phyloP scores from a whole-genome alignment of 2,797 vertebrate genomes.

The Bucorvus abyssinicus region DNA sequence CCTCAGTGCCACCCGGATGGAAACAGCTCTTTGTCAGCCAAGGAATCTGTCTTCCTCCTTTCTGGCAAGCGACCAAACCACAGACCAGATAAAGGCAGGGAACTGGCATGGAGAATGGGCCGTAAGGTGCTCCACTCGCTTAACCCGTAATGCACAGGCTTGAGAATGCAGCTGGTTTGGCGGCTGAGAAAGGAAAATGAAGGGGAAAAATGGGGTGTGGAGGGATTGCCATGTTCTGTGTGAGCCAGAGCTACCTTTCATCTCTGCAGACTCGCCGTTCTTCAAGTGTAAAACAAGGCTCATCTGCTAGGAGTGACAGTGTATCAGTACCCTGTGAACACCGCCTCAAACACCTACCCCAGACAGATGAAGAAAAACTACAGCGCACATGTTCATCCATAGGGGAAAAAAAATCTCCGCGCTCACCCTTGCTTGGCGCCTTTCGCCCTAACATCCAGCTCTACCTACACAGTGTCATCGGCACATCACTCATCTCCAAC shows the following conservation, averaged over 20 bases:
- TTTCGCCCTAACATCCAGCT: not conserved
- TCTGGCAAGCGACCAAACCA: not conserved
- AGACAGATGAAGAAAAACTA: slow-evolving; percentile 25
- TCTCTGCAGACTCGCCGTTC: not conserved
- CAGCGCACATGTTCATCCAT: not conserved
- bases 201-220: not conserved
- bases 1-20: not conserved
- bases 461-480: not conserved
- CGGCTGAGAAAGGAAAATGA: not conserved
- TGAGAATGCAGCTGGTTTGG: not conserved
- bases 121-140: not conserved
- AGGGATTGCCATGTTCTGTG: not conserved
- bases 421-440: not conserved
- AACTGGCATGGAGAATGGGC: not conserved
- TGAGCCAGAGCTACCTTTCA: not conserved
- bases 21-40: not conserved
- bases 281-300: slow-evolving; percentile 8
- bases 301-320: not conserved
- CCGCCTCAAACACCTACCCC: not conserved
- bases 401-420: not conserved
- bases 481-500: not conserved
- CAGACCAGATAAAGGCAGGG: not conserved
- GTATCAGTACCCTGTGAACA: not conserved
- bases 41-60: not conserved
- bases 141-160: not conserved